These are phyloP conservation scores for Ceyx cyanopectus DNA, from an alignment of 2,113 vertebrate genomes.

Conservation along the genomic window DNA sequence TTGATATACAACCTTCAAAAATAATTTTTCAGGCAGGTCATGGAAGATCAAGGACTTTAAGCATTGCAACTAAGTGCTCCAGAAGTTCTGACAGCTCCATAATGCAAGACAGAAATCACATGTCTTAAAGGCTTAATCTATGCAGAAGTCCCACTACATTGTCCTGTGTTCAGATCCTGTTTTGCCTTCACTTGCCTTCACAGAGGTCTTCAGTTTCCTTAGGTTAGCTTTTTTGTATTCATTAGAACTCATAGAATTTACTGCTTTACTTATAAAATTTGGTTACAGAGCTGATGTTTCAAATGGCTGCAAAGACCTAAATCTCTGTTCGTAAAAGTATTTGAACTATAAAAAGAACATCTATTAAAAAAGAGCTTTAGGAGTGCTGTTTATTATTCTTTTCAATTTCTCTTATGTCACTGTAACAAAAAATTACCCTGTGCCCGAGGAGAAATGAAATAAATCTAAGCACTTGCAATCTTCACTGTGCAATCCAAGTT, in stretches of 20 bases:
- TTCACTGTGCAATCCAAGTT: background rate
- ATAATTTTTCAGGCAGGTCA: background rate
- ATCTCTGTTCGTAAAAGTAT: background rate
- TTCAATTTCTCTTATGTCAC: background rate
- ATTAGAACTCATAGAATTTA: background rate
- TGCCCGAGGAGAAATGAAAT: background rate
- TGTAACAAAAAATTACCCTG: background rate
- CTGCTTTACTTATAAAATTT: background rate
- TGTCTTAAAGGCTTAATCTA: background rate
- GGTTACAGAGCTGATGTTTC: background rate
- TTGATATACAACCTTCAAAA: background rate
- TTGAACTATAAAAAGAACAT: background rate
- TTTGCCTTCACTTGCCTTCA: background rate
- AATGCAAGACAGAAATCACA: background rate
- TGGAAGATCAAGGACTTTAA: background rate
- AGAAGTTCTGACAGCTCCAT: background rate
- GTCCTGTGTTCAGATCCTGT: background rate
- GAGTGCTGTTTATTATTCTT: background rate
- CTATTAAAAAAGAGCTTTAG: background rate
- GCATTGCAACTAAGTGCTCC: background rate
- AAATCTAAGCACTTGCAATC: background rate
- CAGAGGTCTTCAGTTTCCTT: constrained; percentile 19
- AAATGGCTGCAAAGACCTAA: background rate
- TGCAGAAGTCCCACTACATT: background rate
- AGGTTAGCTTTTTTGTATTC: background rate